Percentiles rank a stretch among this genome's conserved stretches.
Evolutionary conservation across 2,797 vertebrate species (phyloP).

Genomic region (Gastrophryne carolinensis): DNA sequence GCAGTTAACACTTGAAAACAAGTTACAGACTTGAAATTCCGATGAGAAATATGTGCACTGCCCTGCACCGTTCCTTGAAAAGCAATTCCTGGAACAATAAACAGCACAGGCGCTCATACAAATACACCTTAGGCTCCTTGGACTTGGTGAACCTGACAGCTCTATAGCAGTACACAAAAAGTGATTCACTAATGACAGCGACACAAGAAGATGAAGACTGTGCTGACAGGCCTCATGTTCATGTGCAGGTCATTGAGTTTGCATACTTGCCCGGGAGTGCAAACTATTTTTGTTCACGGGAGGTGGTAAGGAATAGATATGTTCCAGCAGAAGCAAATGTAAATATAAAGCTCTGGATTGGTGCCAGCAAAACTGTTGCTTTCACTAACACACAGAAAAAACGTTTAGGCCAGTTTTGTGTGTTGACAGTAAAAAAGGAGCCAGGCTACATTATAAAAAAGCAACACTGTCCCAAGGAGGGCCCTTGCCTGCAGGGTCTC

Average conservation of each 20-base stretch:
- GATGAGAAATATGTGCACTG: not conserved
- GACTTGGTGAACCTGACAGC: not conserved
- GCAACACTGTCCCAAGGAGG: too few species aligned
- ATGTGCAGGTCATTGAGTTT: slow-evolving; percentile 22
- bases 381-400: too few species aligned
- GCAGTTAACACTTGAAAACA: not conserved
- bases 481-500: too few species aligned
- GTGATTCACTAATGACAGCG: slow-evolving; percentile 21
- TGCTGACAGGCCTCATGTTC: slow-evolving; percentile 30
- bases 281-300: slow-evolving; percentile 31
- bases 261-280: slow-evolving; percentile 4
- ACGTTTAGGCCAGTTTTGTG: too few species aligned
- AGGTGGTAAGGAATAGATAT: not conserved
- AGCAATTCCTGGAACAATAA: not conserved
- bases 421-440: too few species aligned
- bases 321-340: slow-evolving; percentile 3
- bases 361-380: not conserved
- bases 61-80: slow-evolving; percentile 7
- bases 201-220: slow-evolving; percentile 1
- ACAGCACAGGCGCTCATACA: not conserved
- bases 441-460: too few species aligned
- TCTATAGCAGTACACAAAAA: slow-evolving; percentile 8
- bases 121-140: not conserved
- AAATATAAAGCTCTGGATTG: not conserved
- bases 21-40: not conserved